Base-by-base conservation (phyloP, 2,888 invertebrate species). In the Dryocosmus kuriphilus region DNA sequence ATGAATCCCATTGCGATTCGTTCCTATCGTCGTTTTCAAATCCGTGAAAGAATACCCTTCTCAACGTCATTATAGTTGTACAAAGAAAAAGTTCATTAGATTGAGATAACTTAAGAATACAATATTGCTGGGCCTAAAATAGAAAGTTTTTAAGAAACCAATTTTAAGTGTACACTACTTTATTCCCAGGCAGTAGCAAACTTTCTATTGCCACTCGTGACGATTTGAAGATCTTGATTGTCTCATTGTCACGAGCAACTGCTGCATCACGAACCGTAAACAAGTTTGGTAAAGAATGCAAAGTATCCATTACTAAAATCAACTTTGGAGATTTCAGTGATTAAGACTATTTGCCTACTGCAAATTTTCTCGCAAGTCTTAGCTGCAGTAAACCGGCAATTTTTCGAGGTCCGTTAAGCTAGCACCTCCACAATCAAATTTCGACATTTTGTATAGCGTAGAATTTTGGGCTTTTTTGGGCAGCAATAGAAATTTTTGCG, bases 221-320 rank as follows among this genome's bases (percentile, higher is more conserved):
- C 71, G 22, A 71, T 51, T 71, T 71, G 51, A 71, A 30, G 71
- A 71, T 71, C 71, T 71, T 71, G 51, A 71, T 71, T 71, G 71
- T 71, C 71, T 71, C 51, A 71, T 71, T 71, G 71, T 71, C 71
- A 71, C 71, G 71, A 71, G 32, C 19, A 71, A 71, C 71, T 71
- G 30, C 71, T 71, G 71, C 46, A 30, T 71, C 71, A 71, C 46
- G 71, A 71, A 71, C 51, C 46, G n/a, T 51, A 19, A 67, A 67
- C 38, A 67, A 41, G 27, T 41, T 67, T 67, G 24, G 24, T n/a
- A 30, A 67, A 71, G 27, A 67, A 67, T 67, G 38, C 24, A 67
- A 67, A 41, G 41, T 67, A 24, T 67, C 24, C 16, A 67, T 16
- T 46, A 14, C 63, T 38, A 22, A 41, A 65, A 24, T 22, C 4